Conservation (phyloP, 2,113 vertebrate species). For the Zootoca vivipara region DNA sequence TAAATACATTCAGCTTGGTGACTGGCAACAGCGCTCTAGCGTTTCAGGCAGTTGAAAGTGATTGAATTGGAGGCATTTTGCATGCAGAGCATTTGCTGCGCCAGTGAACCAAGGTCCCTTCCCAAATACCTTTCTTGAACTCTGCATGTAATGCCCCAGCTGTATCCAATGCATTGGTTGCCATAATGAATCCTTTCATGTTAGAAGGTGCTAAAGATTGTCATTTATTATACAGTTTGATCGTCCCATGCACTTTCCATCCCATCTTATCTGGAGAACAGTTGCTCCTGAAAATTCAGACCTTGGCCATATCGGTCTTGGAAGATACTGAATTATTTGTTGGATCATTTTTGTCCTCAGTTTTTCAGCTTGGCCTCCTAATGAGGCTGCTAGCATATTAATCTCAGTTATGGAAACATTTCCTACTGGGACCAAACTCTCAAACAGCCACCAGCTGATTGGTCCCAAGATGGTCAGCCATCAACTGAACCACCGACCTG, state of each 20-base stretch:
- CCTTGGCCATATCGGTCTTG: not conserved
- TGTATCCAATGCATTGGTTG: no score
- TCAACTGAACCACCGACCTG: not conserved
- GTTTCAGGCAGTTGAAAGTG: not conserved
- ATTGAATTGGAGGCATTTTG: not conserved
- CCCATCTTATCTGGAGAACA: not conserved
- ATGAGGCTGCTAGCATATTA: not conserved
- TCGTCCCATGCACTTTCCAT: not conserved
- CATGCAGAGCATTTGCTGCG: not conserved
- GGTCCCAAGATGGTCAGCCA: not conserved
- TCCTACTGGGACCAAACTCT: not conserved
- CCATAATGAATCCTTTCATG: not conserved
- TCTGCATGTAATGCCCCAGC: not conserved
- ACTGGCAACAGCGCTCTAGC: not conserved
- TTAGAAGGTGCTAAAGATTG: not conserved
- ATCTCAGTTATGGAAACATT: not conserved
- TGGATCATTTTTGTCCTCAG: not conserved
- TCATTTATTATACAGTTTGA: no score
- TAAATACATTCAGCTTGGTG: no score
- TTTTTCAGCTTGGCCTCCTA: not conserved
- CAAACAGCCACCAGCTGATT: not conserved
- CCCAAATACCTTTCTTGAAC: not conserved
- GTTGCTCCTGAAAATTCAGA: not conserved
- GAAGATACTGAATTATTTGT: not conserved
- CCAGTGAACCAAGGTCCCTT: not conserved